Conservation (phyloP, 2,797 vertebrate species). For the Pangasius larnaudii region DNA sequence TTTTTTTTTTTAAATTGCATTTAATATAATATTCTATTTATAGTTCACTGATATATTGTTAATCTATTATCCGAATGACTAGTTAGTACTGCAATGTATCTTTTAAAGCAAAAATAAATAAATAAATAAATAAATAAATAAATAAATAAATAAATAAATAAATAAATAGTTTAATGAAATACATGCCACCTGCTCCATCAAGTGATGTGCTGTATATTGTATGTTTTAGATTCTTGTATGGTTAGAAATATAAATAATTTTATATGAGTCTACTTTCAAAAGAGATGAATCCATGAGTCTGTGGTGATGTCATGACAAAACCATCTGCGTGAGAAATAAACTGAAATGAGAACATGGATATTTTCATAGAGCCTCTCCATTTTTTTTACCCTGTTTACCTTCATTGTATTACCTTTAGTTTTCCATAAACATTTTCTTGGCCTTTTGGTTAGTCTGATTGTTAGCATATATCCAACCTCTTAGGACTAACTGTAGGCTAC, state of each 20-base stretch:
- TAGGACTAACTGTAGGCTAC: not conserved
- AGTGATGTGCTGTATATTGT: not conserved
- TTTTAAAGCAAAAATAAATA: not conserved
- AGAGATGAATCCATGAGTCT: not conserved
- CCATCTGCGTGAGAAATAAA: not conserved
- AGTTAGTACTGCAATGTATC: not conserved
- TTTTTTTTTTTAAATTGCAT: not conserved
- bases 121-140: no score
- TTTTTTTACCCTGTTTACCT: not conserved
- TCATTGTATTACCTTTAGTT: not conserved
- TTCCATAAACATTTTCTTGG: not conserved
- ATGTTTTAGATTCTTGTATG: not conserved
- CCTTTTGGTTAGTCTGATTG: not conserved
- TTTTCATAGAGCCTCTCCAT: not conserved
- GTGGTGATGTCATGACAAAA: not conserved
- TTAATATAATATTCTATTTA: not conserved
- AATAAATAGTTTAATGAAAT: not conserved
- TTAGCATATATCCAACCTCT: not conserved
- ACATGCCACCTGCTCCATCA: not conserved
- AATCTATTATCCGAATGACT: not conserved
- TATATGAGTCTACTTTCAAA: constrained; percentile 1
- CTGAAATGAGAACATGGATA: not conserved
- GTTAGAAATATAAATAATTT: not conserved
- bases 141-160: no score
- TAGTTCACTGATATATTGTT: not conserved